Percentiles rank a stretch among this genome's conserved stretches.
phyloP scores from a whole-genome alignment of 2,113 vertebrate species.

The Tetrax tetrax region DNA sequence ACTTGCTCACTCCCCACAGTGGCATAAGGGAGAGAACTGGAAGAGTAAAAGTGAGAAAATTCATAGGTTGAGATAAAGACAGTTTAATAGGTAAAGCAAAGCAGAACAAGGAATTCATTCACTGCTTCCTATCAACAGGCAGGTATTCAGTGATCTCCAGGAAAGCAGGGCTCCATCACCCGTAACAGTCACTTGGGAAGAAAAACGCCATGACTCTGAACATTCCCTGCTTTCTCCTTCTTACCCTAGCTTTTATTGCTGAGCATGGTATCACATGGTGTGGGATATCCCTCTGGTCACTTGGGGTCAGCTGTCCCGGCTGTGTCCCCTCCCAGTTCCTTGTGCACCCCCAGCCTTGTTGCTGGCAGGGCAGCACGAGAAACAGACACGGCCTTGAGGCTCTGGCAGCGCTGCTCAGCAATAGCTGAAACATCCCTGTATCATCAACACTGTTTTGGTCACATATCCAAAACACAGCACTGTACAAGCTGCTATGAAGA shows the following conservation, averaged over 20 bases:
- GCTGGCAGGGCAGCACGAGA: neutral
- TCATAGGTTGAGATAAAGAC: neutral
- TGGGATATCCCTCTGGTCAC: neutral
- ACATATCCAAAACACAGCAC: neutral
- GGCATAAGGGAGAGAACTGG: neutral
- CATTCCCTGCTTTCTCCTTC: neutral
- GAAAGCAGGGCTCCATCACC: rapidly evolving
- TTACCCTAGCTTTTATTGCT: neutral
- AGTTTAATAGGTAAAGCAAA: neutral
- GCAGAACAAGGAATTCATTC: neutral
- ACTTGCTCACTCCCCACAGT: rapidly evolving
- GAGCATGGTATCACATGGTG: rapidly evolving
- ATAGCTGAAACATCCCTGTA: neutral
- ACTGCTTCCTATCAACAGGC: neutral
- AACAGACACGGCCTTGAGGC: neutral
- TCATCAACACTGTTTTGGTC: neutral
- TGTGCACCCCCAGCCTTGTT: neutral
- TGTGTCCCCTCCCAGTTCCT: neutral
- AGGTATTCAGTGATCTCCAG: neutral
- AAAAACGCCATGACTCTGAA: rapidly evolving
- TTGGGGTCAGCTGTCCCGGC: rapidly evolving
- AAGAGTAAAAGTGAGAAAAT: neutral
- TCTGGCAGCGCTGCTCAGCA: neutral
- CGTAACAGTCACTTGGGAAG: neutral
- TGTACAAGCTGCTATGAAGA: neutral